Evolutionary conservation across 2,888 invertebrate species (phyloP), one percentile per base, ranked within the genome.

Genomic region (Unio delphinus): DNA sequence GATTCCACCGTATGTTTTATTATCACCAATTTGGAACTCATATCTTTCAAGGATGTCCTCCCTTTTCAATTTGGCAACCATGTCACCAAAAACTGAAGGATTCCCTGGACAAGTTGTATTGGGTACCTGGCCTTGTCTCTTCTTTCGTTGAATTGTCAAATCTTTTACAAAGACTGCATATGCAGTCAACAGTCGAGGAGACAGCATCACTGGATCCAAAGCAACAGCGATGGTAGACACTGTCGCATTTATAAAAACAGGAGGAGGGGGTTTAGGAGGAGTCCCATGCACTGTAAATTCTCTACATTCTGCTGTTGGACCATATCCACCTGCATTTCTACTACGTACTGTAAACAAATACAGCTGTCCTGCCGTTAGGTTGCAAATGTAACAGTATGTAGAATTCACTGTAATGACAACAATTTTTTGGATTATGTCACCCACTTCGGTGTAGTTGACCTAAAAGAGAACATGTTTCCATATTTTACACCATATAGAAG

Each of bases 21-120:
- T 93, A 90, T 96, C 94, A 7, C 97, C 97, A 61, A 97, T 93
- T 0, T 92, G 91, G 89, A 97, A 97, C 67, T 92, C 92, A 8
- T 69, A 79, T 30, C 77, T 69, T 80, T 92, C 91, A 61, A 92
- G 90, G 17, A 93, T 92, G 73, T 94, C 92, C 87, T 91, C 72
- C 58, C 94, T 93, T 68, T 93, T 92, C 73, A 96, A 90, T 88
- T 95, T 94, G 0, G 95, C 96, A 7, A 95, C 92, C 5, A 78
- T 70, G 57, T 80, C 72, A 20, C 86, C 86, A 2, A 80, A 80
- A 34, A 76, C 67, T 45, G 71, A 73, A 55, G 62, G 55, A 7
- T 62, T 64, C 20, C 68, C 73, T 30, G 73, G 74, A 61, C 74
- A 74, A 5, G 69, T 68, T 18, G 92, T 30, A 56, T 23, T 94